Percentiles rank a stretch among this genome's conserved stretches.
Conservation (phyloP, 2,888 invertebrate species). For the Anagyrus pseudococci region DNA sequence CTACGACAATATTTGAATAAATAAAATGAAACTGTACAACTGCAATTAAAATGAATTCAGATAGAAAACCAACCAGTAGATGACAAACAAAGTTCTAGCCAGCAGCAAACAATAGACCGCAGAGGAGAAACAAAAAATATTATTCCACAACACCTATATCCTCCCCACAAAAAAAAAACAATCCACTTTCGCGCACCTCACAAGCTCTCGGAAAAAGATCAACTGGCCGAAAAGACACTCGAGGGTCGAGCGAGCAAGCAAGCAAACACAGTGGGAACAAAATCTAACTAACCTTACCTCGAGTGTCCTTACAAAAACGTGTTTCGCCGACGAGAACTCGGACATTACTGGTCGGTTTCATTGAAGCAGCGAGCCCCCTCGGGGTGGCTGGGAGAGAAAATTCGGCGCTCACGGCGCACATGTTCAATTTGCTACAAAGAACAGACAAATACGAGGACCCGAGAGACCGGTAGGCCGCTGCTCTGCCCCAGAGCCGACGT, state of each 20-base stretch:
- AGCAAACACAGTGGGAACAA: background rate
- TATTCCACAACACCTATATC: too few relatives aligned
- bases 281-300: background rate
- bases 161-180: too few relatives aligned
- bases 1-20: too few relatives aligned
- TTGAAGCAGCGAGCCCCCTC: constrained; percentile 32
- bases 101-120: too few relatives aligned
- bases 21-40: too few relatives aligned
- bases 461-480: background rate
- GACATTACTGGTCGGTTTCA: constrained; percentile 33
- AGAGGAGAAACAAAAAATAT: too few relatives aligned
- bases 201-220: too few relatives aligned
- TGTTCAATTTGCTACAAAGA: constrained; percentile 38
- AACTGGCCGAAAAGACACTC: background rate
- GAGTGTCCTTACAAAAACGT: constrained; percentile 15
- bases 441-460: constrained; percentile 27
- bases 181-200: too few relatives aligned
- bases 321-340: constrained; percentile 27
- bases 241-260: background rate
- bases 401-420: constrained; percentile 27
- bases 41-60: too few relatives aligned
- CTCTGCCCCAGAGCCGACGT: background rate
- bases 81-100: too few relatives aligned
- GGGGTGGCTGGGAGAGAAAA: constrained; percentile 16
- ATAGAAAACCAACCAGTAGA: too few relatives aligned